phyloP scores from a whole-genome alignment of 2,797 vertebrate genomes.

The Rhinogobio ventralis region DNA sequence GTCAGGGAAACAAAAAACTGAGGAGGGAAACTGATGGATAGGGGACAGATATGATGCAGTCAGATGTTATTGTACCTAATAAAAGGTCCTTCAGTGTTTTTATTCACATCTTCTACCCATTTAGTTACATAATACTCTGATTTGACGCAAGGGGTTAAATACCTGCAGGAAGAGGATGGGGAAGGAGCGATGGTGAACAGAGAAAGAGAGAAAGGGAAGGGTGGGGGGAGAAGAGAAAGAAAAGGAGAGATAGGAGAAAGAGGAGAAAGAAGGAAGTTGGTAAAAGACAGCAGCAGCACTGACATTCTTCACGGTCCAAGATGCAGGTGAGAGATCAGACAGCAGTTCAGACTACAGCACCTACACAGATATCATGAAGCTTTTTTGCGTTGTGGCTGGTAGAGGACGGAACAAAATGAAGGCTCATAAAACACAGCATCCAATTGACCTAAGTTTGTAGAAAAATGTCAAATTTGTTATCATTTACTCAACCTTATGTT shows the following conservation, averaged over 20 bases:
- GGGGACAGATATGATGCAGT: conserved; percentile 70
- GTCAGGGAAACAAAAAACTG: conserved; percentile 62
- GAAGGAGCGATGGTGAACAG: conserved; percentile 85
- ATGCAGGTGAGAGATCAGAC: conserved; percentile 78
- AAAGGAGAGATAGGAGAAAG: conserved; percentile 74
- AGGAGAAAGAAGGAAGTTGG: conserved; percentile 80
- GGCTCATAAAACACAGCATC: background rate
- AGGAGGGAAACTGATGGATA: conserved; percentile 65
- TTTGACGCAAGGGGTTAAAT: conserved; percentile 99
- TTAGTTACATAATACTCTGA: conserved; percentile 99
- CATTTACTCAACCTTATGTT: background rate
- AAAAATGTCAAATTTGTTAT: background rate
- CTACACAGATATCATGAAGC: conserved; percentile 8
- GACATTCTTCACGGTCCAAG: conserved; percentile 81
- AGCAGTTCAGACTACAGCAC: conserved; percentile 24
- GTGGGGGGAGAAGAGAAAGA: conserved; percentile 71
- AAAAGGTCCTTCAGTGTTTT: conserved; percentile 98
- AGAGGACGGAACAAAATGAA: background rate
- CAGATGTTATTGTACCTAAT: conserved; percentile 94
- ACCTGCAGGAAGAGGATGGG: conserved; percentile 89
- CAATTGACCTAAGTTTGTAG: background rate
- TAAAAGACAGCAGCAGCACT: conserved; percentile 88
- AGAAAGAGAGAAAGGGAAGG: conserved; percentile 69
- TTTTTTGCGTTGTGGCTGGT: background rate
- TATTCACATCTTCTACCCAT: conserved; percentile 99